These are phyloP conservation scores for Cyprinodon variegatus DNA, from an alignment of 2,113 vertebrate genomes.

Conservation along the genomic window DNA sequence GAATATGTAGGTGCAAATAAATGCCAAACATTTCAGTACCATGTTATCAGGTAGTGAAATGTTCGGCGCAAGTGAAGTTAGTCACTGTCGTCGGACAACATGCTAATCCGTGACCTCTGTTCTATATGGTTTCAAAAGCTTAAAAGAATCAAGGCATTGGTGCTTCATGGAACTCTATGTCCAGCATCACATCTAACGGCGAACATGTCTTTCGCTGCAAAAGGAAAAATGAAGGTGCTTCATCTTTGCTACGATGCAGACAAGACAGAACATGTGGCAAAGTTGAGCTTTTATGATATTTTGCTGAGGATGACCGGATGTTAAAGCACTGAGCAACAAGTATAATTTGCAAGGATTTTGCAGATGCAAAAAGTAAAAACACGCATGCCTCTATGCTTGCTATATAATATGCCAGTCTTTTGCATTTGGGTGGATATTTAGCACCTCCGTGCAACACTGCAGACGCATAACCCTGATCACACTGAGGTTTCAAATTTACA, in stretches of 20 bases:
- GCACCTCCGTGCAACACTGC: slow-evolving; percentile 32
- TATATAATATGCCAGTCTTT: slow-evolving; percentile 8
- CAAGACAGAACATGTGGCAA: slow-evolving; percentile 42
- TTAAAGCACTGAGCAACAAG: slow-evolving; percentile 16
- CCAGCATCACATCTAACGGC: slow-evolving; percentile 67
- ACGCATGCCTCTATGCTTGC: background rate
- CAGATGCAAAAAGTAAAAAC: background rate
- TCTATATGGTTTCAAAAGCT: too few relatives aligned
- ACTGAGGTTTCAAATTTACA: slow-evolving; percentile 57
- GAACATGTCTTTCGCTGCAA: slow-evolving; percentile 62
- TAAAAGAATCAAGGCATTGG: too few relatives aligned
- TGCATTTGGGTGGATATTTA: slow-evolving; percentile 17
- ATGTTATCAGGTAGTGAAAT: too few relatives aligned
- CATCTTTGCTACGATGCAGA: slow-evolving; percentile 12
- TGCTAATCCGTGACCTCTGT: too few relatives aligned
- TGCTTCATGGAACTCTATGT: slow-evolving; percentile 47
- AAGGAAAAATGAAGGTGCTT: slow-evolving; percentile 62
- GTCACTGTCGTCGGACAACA: too few relatives aligned
- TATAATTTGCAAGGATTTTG: background rate
- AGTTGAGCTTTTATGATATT: slow-evolving; percentile 58
- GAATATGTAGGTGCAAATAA: too few relatives aligned
- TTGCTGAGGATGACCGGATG: slow-evolving; percentile 63
- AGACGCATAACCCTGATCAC: slow-evolving; percentile 29
- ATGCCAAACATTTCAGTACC: too few relatives aligned
- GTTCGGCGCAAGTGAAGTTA: too few relatives aligned